Evolutionary conservation across 1,140 invertebrate genomes (phyloP), one percentile per base, ranked within the genome.

Genomic region (Drosophila setifemur): DNA sequence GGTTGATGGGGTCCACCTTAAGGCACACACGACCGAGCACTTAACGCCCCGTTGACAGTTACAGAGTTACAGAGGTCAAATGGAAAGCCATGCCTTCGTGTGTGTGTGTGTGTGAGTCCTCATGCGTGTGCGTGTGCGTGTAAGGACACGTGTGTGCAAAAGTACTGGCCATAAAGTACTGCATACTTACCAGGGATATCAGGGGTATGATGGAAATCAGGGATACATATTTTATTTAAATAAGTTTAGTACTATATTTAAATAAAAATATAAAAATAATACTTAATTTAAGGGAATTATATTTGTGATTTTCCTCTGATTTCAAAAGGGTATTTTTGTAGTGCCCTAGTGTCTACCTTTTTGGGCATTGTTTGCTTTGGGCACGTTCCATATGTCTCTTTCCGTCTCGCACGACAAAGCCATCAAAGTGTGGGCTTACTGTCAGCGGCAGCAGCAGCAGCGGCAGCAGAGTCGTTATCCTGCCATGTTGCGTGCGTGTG

Each of bases 41-140:
- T 69, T 67, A 67, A 68, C 50, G 12, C 23, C 44, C 23, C 44
- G 63, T 70, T 70, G 52, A 68, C 49, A 70, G 63, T 57, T 47
- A 68, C 61, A 63, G 61, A 70, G 63, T 57, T 47, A 69, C 61
- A 64, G 61, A 64, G 60, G 61, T 64, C 60, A 64, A 47, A 64
- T 47, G 57, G 33, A 49, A 12, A 45, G 58, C 40, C 52, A 11
- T 42, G 37, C 35, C n/a, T 33, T 16, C 31, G 9, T 26, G 16
- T 21, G 31, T n/a, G 31, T 39, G 18, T 26, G 14, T 25, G 42
- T 18, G 6, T 31, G n/a, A 8, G 37, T 7, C 7, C 19, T 14
- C 31, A 23, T 12, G 33, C 11, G 11, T 49, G 25, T 8, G 16
- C 23, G 16, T 53, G 35, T 54, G 35, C 3, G 19, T 16, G 14